Evolutionary conservation across 2,888 invertebrate species (phyloP).

Genomic region (Leptinotarsa peninsularis): DNA sequence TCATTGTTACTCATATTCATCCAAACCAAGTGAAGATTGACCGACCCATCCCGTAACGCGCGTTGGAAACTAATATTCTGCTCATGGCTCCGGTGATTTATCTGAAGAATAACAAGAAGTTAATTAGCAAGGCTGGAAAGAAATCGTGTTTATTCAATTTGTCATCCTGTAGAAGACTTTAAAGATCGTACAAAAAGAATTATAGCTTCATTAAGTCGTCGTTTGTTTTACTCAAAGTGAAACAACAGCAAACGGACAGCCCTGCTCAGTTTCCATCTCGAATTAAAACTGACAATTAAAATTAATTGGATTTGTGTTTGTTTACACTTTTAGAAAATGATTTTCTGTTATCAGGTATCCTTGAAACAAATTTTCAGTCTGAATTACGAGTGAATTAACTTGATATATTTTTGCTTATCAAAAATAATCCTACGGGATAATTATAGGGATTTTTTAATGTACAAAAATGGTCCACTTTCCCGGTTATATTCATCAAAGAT

Average conservation of each 20-base stretch:
- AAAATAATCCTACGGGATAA: no score
- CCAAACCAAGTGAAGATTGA: no score
- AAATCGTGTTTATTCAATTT: slow-evolving; percentile 50
- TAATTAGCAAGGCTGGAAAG: slow-evolving; percentile 31
- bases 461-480: no score
- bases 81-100: slow-evolving; percentile 18
- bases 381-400: no score
- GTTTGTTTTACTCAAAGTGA: slow-evolving; percentile 40
- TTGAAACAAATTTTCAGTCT: neutral
- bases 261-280: slow-evolving; percentile 31
- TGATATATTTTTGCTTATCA: no score
- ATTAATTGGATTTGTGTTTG: slow-evolving; percentile 55
- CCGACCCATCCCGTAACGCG: no score
- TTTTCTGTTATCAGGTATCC: slow-evolving; percentile 12
- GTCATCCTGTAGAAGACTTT: slow-evolving; percentile 38
- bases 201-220: slow-evolving; percentile 50
- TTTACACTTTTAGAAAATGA: slow-evolving; percentile 44
- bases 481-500: no score
- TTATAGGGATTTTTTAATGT: no score
- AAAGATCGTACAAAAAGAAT: slow-evolving; percentile 47
- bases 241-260: slow-evolving; percentile 30
- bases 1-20: no score
- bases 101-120: slow-evolving; percentile 21
- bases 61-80: neutral
- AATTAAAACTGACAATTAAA: slow-evolving; percentile 55